Evolutionary conservation across 2,113 vertebrate genomes (phyloP).

Genomic region (Gallinago paraguaiae): DNA sequence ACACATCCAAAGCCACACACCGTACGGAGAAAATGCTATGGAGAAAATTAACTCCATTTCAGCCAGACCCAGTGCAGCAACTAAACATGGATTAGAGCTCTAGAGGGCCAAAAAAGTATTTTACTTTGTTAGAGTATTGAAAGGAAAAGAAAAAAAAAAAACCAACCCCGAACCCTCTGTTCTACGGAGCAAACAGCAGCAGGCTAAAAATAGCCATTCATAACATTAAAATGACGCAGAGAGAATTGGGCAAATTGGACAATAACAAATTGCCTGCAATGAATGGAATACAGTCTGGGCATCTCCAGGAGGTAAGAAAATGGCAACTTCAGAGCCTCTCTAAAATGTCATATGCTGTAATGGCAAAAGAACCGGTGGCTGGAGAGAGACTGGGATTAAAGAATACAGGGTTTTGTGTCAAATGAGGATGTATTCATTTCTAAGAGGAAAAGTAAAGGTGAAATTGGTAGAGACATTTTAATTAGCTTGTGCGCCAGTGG

Average conservation of each 20-base stretch:
- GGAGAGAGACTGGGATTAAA: neutral
- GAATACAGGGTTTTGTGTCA: neutral
- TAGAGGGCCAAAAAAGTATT: neutral
- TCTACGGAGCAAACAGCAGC: neutral
- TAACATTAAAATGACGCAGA: neutral
- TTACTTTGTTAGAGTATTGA: neutral
- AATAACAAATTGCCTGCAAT: neutral
- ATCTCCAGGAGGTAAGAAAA: neutral
- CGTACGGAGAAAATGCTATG: neutral
- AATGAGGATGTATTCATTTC: neutral
- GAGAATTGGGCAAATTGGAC: neutral
- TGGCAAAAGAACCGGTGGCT: neutral
- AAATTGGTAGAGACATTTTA: conserved; percentile 24
- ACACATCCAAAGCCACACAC: neutral
- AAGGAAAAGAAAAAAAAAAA: neutral
- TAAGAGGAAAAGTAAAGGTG: conserved; percentile 11
- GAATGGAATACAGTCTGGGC: neutral
- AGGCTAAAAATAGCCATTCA: neutral
- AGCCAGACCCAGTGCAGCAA: neutral
- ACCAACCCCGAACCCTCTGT: fast-evolving
- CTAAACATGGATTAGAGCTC: neutral
- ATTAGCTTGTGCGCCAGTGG: neutral
- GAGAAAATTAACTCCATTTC: neutral
- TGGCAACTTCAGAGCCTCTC: neutral
- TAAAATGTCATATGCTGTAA: neutral